These are phyloP conservation scores for Druon quercuslanigerum DNA, from an alignment of 1,140 invertebrate genomes.

Conservation along the genomic window DNA sequence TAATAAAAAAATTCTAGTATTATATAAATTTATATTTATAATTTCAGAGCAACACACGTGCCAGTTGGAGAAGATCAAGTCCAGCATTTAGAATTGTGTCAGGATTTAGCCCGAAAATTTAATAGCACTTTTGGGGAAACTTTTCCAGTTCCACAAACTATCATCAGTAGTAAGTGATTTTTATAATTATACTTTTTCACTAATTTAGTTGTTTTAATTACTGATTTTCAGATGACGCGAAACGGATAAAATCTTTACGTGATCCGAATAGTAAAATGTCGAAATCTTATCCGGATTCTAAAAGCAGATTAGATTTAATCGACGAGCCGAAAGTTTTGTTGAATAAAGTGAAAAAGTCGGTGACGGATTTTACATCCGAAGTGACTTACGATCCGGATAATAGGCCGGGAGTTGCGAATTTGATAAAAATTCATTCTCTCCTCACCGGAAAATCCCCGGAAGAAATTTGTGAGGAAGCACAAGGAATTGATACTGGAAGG, in stretches of 20 bases:
- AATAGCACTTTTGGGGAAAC: conserved; percentile 85
- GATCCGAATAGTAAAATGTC: conserved; percentile 97
- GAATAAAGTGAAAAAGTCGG: conserved; percentile 91
- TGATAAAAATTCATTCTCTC: conserved; percentile 90
- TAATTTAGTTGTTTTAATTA: conserved; percentile 34
- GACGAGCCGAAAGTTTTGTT: conserved; percentile 87
- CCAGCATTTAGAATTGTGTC: conserved; percentile 93
- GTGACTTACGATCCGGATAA: conserved; percentile 87
- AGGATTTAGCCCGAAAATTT: conserved; percentile 89
- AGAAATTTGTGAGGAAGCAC: conserved; percentile 83
- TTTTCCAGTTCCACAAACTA: conserved; percentile 84
- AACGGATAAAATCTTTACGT: conserved; percentile 86
- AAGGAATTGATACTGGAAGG: conserved; percentile 84
- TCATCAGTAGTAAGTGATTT: conserved; percentile 77
- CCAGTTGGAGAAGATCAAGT: conserved; percentile 97
- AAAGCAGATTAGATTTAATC: conserved; percentile 86
- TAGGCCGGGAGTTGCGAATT: conserved; percentile 92
- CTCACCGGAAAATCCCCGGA: conserved; percentile 82
- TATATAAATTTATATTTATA: conserved; percentile 21
- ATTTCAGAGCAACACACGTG: conserved; percentile 88
- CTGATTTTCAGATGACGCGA: conserved; percentile 74
- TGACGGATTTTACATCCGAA: conserved; percentile 93
- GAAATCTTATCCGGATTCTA: conserved; percentile 90
- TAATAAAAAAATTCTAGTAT: no score
- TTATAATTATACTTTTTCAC: conserved; percentile 22